Evolutionary conservation across 2,888 invertebrate species (phyloP).

Genomic region (Polyommatus icarus): DNA sequence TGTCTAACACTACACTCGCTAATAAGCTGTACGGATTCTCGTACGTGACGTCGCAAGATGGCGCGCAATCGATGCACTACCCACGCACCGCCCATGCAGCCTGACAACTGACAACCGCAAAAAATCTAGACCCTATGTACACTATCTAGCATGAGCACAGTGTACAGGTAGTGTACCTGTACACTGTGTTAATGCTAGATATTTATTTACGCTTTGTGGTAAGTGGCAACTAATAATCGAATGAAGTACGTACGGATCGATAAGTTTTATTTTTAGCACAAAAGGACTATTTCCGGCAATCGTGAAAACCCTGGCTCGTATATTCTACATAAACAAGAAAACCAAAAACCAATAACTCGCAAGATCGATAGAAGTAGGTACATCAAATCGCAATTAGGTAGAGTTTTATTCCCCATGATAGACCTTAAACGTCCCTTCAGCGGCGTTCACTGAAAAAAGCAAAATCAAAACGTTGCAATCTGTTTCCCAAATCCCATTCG

Average conservation of each 20-base stretch:
- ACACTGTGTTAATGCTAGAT: background rate
- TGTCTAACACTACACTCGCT: background rate
- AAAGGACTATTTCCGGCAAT: background rate
- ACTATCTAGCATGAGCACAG: too few relatives aligned
- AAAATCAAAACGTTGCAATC: conserved; percentile 45
- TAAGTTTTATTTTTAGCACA: background rate
- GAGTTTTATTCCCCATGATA: conserved; percentile 27
- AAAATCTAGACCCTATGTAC: background rate
- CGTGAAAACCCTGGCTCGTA: background rate
- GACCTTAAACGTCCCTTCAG: conserved; percentile 27
- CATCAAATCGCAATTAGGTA: conserved; percentile 18
- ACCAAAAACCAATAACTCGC: background rate
- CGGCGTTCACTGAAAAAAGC: conserved; percentile 33
- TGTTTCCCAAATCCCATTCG: conserved; percentile 52
- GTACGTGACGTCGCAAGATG: conserved; percentile 67
- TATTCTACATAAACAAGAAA: background rate
- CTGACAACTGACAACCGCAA: conserved; percentile 11
- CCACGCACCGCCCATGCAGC: conserved; percentile 61
- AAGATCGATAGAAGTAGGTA: conserved; percentile 9
- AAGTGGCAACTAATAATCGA: background rate
- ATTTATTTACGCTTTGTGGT: background rate
- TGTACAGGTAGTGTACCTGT: too few relatives aligned
- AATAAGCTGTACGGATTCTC: conserved; percentile 32
- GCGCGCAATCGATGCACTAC: conserved; percentile 68
- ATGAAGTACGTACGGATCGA: background rate